Conservation (phyloP, 2,797 vertebrate species). For the Acipenser transmontanus region DNA sequence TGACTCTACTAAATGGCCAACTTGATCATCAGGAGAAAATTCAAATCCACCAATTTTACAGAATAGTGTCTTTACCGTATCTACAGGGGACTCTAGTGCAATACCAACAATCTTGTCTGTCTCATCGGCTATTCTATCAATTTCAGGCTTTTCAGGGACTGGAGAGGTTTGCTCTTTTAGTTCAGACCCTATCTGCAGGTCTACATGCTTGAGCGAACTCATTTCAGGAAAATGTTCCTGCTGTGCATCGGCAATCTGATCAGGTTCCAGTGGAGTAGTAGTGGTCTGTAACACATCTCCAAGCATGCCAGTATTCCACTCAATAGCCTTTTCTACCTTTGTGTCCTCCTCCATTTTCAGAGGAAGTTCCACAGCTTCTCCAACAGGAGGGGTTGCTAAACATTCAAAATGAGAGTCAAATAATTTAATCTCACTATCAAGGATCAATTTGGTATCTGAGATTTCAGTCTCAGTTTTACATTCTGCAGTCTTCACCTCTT, state of each 20-base stretch:
- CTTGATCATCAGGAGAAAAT: conserved; percentile 52
- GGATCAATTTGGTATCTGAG: conserved; percentile 28
- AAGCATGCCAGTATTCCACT: no score
- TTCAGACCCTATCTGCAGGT: neutral
- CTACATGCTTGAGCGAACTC: no score
- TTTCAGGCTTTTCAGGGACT: neutral
- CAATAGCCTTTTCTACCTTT: no score
- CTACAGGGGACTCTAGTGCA: conserved; percentile 45
- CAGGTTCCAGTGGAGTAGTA: no score
- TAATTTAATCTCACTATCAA: conserved; percentile 30
- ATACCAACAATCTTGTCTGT: conserved; percentile 29
- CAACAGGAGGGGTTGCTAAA: no score
- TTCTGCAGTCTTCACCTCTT: conserved; percentile 32
- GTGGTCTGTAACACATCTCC: no score
- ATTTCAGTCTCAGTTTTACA: conserved; percentile 12
- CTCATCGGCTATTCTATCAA: neutral
- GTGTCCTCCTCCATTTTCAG: no score
- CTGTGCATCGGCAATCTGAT: no score
- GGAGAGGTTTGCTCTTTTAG: neutral
- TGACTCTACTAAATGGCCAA: conserved; percentile 43
- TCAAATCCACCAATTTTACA: conserved; percentile 55
- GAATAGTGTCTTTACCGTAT: neutral
- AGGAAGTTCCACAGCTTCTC: no score
- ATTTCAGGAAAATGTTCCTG: no score
- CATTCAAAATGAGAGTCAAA: no score